Base-by-base conservation (phyloP, 2,888 invertebrate species). In the Lissonota sp. region DNA sequence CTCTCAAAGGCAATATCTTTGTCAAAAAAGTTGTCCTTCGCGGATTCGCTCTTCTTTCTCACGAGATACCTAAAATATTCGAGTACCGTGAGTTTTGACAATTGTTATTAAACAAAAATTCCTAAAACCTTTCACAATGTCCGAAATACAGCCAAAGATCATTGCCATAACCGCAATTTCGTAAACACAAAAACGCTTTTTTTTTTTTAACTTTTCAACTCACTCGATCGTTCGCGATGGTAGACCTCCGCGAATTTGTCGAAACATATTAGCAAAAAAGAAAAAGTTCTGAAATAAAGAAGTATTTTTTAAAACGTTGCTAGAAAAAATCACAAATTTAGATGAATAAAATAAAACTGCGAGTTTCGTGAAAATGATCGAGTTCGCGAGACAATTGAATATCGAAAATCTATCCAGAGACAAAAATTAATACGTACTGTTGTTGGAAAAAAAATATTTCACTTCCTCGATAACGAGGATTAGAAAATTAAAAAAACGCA, bases 1-100 rank as follows among this genome's bases (percentile, higher is more conserved):
- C 83, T 86, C 82, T 90, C 88, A 16, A 84, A 87, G 5, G 86
- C 87, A 7, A 87, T 69, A 16, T 84, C 74, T 64, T 80, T 84
- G 60, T 83, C 82, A 44, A 67, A 70, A 62, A 84, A 84, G 62
- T 85, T 84, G 51, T 85, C 78, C 8, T 78, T 83, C 10, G 26
- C 69, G 0, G 84, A 80, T 64, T 84, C 83, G 58, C 80, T 86
- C 37, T 77, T 83, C 16, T 80, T 82, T 69, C 79, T 80, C 37
- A 71, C 79, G 12, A 83, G 78, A 69, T 70, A 70, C 69, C 84
- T 77, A 37, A 60, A 37, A 63, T 1, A 26, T 26, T 26, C 26
- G 26, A 26, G 26, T 26, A 26, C 26, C 26, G 26, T 26, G 26
- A 26, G 26, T 26, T 26, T 26, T 26, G 26, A 26, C 26, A 26